Conservation (phyloP, 1,140 invertebrate species). For the Cryptotermes secundus region DNA sequence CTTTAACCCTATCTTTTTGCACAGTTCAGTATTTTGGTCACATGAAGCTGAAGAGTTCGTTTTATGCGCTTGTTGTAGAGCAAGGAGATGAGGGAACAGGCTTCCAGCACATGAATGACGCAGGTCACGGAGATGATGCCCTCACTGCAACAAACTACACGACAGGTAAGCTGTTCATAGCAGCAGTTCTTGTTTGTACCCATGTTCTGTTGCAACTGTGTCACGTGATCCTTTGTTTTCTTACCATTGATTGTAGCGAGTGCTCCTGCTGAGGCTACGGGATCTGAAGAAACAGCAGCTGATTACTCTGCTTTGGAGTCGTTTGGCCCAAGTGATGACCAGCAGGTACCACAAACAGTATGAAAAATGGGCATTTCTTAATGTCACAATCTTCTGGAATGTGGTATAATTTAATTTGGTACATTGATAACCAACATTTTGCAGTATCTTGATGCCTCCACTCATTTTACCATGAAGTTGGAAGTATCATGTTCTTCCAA, state of each 20-base stretch:
- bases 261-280: conserved; percentile 33
- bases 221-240: background rate
- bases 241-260: conserved; percentile 31
- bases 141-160: conserved; percentile 27
- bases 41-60: too few species aligned
- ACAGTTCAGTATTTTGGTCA: too few species aligned
- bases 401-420: too few species aligned
- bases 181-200: background rate
- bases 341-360: conserved; percentile 11
- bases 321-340: conserved; percentile 30
- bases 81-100: background rate
- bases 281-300: conserved; percentile 37
- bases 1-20: too few species aligned
- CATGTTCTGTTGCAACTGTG: background rate
- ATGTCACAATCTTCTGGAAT: too few species aligned
- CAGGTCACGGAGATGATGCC: conserved; percentile 14
- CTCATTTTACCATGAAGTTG: too few species aligned
- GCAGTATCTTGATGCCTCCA: too few species aligned
- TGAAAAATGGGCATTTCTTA: too few species aligned
- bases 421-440: too few species aligned
- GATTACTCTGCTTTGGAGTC: conserved; percentile 35
- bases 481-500: too few species aligned
- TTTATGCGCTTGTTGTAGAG: background rate
- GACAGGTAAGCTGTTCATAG: conserved; percentile 19
- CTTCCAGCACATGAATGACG: conserved; percentile 21